A percentile compares a stretch with the other conserved stretches of the same genome.
These are phyloP conservation scores for Noctua pronuba DNA, from an alignment of 2,888 invertebrate species.

Conservation along the genomic window DNA sequence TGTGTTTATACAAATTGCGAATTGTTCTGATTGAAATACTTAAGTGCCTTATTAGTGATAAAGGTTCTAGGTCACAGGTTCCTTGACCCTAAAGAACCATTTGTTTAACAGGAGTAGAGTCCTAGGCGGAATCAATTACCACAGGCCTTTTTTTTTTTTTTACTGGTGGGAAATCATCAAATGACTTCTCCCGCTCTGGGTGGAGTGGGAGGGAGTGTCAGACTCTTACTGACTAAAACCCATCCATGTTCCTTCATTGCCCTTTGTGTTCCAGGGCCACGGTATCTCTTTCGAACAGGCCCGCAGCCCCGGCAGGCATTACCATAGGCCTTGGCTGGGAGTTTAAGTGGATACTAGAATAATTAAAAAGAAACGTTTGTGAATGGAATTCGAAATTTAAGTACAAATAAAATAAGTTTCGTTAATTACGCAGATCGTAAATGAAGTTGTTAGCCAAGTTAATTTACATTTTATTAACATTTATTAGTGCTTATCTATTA, in stretches of 20 bases:
- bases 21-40: background rate
- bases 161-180: no score
- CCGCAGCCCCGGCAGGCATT: no score
- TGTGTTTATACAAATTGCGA: background rate
- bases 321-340: background rate
- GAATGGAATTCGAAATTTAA: background rate
- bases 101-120: slow-evolving; percentile 19
- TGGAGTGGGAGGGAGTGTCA: no score
- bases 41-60: background rate
- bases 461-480: slow-evolving; percentile 18
- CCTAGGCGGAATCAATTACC: slow-evolving; percentile 9
- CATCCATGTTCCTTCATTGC: no score
- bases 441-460: background rate
- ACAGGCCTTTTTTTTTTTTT: no score
- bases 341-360: background rate
- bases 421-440: background rate
- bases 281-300: no score
- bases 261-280: no score
- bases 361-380: background rate
- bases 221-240: no score
- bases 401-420: background rate
- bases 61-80: slow-evolving; percentile 10
- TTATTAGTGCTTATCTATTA: background rate
- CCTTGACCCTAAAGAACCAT: background rate
- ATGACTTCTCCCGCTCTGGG: no score